These are phyloP conservation scores for Hippocampus abdominalis DNA, from an alignment of 2,113 vertebrate species.

Conservation along the genomic window DNA sequence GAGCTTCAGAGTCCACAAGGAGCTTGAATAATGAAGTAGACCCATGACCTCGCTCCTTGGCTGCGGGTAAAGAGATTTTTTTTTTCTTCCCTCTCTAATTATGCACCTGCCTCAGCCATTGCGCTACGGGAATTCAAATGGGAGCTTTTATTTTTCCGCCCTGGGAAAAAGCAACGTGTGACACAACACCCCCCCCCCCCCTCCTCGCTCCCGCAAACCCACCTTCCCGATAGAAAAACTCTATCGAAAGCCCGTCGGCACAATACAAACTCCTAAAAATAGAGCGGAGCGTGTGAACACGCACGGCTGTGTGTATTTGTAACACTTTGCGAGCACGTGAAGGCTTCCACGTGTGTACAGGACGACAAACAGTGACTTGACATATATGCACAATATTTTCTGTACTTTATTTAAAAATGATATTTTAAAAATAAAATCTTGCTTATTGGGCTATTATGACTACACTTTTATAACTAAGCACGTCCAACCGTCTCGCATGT, in stretches of 20 bases:
- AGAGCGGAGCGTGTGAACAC: constrained; percentile 14
- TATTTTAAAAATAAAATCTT: too few relatives aligned
- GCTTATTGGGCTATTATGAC: too few relatives aligned
- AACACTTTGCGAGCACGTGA: neutral
- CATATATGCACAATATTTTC: too few relatives aligned
- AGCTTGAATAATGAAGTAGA: constrained; percentile 45
- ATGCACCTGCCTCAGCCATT: constrained; percentile 49
- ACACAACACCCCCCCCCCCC: neutral
- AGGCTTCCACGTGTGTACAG: neutral
- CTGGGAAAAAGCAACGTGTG: constrained; percentile 23
- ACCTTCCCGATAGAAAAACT: neutral
- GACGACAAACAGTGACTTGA: neutral
- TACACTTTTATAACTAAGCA: too few relatives aligned
- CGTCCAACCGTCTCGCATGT: too few relatives aligned
- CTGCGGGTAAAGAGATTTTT: constrained; percentile 50
- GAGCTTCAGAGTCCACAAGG: constrained; percentile 12
- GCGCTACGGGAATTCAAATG: constrained; percentile 4
- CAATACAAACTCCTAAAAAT: neutral
- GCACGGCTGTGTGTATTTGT: constrained; percentile 27
- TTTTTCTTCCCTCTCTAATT: constrained; percentile 50
- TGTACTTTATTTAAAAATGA: too few relatives aligned
- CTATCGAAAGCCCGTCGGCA: constrained; percentile 24
- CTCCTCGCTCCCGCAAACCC: too few relatives aligned
- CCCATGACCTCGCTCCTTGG: constrained; percentile 17
- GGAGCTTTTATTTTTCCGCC: constrained; percentile 34